Evolutionary conservation across 2,113 vertebrate species (phyloP), one percentile per base, ranked within the genome.

Genomic region (Tetrao urogallus): DNA sequence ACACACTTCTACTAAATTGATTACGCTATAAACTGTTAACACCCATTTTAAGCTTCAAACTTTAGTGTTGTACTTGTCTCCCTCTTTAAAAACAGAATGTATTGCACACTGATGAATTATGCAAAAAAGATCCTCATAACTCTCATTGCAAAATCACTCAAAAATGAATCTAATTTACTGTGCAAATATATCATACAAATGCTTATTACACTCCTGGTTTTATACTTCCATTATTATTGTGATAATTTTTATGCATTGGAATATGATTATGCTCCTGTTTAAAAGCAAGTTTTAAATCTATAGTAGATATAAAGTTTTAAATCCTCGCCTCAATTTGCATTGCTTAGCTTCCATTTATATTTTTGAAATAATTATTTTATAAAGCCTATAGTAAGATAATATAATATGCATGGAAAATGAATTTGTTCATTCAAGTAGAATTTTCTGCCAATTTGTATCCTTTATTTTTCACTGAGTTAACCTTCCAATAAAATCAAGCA

Each of bases 371-470:
- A 69, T 74, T 82, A 73, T 25, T 86, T 64, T 87, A 94, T 95
- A 63, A 95, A 92, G 72, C 93, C 48, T 72, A 67, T 78, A 61
- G 65, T 91, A 88, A 95, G 47, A 66, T 95, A 95, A 94, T 93
- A 93, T 19, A 21, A 52, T 92, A 93, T 90, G 64, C 81, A 94
- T 83, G 38, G 90, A 91, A 96, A 97, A 97, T 78, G 71, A 96
- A 91, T 94, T 94, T 91, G 71, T 94, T 97, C 94, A 90, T 95
- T 97, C 91, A 96, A 88, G 43, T 96, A 97, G 93, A 92, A 86
- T 89, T 97, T 97, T 96, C 82, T 93, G 79, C 82, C 94, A 89
- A 96, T 80, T 85, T 93, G 65, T 96, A 58, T 38, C 58, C 60
- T 91, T 96, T 95, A 87, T 94, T 88, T 97, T 91, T 94, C 71